A percentile compares a stretch with the other conserved stretches of the same genome.
Conservation (phyloP, 2,888 invertebrate genomes). For the Cataglyphis cursor region DNA sequence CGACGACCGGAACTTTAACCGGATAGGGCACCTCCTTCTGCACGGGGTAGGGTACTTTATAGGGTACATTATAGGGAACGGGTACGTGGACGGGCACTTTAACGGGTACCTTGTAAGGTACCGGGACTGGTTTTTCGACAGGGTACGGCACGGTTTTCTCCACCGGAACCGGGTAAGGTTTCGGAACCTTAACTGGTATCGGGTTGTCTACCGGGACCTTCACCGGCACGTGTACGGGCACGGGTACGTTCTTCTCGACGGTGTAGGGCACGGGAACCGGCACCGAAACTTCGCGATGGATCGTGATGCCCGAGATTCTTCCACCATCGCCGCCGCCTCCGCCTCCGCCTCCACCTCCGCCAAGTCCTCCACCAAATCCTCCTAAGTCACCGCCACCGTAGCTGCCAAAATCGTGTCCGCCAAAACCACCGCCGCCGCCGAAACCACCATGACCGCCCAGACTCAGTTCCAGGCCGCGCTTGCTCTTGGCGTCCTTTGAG, state of each 20-base stretch:
- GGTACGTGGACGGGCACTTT: conserved; percentile 82
- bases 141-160: conserved; percentile 78
- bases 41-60: conserved; percentile 79
- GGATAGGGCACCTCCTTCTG: conserved; percentile 77
- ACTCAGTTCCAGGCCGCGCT: conserved; percentile 83
- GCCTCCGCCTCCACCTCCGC: conserved; percentile 71
- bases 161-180: conserved; percentile 80
- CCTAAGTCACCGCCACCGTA: conserved; percentile 68
- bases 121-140: conserved; percentile 82
- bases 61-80: conserved; percentile 78
- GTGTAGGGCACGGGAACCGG: conserved; percentile 82
- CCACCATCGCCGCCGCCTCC: conserved; percentile 77
- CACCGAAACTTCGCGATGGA: conserved; percentile 82
- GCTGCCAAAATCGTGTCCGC: conserved; percentile 65
- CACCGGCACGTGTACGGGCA: conserved; percentile 81
- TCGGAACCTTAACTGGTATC: conserved; percentile 78
- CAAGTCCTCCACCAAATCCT: conserved; percentile 68
- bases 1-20: conserved; percentile 73
- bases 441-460: conserved; percentile 71
- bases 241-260: conserved; percentile 81
- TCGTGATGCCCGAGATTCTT: conserved; percentile 82
- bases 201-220: conserved; percentile 82
- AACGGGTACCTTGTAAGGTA: conserved; percentile 80
- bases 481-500: conserved; percentile 78
- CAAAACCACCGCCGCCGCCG: conserved; percentile 67